Conservation (phyloP, 1,140 invertebrate species). For the Cryptotermes secundus region DNA sequence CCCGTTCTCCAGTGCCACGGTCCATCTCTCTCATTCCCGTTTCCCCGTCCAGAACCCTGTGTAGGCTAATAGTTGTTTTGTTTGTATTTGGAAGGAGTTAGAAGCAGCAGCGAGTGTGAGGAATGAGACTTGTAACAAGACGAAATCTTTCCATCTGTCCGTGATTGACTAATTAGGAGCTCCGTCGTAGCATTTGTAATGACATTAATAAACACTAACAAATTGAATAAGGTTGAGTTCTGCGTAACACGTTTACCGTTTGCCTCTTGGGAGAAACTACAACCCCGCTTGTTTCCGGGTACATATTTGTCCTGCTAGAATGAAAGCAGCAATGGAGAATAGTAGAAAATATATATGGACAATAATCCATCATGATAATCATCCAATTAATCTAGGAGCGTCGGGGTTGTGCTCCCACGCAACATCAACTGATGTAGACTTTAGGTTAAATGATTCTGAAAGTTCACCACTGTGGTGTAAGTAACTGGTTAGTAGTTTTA, state of each 20-base stretch:
- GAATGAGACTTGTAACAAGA: not conserved
- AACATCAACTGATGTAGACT: too few species aligned
- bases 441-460: too few species aligned
- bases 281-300: not conserved
- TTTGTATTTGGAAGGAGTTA: not conserved
- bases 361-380: too few species aligned
- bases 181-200: not conserved
- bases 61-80: too few species aligned
- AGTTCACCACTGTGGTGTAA: too few species aligned
- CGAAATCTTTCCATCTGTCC: not conserved
- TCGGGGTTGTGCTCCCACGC: too few species aligned
- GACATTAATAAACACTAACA: not conserved
- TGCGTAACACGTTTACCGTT: not conserved
- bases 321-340: too few species aligned
- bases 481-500: too few species aligned
- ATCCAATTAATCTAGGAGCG: too few species aligned
- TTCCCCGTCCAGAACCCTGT: not conserved
- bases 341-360: too few species aligned
- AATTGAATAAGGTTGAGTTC: not conserved
- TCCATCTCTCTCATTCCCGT: not conserved
- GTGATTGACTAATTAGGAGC: not conserved
- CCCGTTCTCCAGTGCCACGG: not conserved
- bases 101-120: not conserved
- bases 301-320: too few species aligned
- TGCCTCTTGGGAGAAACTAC: not conserved